Evolutionary conservation across 2,888 invertebrate genomes (phyloP).

Genomic region (Tipula helvola): DNA sequence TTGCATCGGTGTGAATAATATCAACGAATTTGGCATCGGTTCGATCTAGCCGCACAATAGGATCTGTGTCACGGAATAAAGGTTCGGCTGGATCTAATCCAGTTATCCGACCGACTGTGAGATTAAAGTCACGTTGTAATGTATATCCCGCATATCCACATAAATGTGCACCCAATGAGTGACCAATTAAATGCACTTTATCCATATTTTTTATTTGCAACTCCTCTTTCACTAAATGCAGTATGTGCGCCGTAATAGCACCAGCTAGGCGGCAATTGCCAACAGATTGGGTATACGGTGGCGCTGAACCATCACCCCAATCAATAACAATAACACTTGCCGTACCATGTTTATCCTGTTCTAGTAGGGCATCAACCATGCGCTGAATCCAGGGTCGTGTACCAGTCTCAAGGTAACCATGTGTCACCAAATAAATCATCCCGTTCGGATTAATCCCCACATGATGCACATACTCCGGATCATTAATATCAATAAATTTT

Average conservation of each 20-base stretch:
- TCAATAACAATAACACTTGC: slow-evolving; percentile 70
- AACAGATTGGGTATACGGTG: slow-evolving; percentile 84
- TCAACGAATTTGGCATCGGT: slow-evolving; percentile 83
- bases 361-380: slow-evolving; percentile 58
- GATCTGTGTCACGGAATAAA: slow-evolving; percentile 69
- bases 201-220: slow-evolving; percentile 43
- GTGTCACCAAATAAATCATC: slow-evolving; percentile 63
- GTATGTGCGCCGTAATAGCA: slow-evolving; percentile 65
- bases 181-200: slow-evolving; percentile 72
- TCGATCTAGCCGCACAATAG: slow-evolving; percentile 70
- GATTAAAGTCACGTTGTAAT: slow-evolving; percentile 52
- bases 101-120: slow-evolving; percentile 66
- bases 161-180: slow-evolving; percentile 75
- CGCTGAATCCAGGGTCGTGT: slow-evolving; percentile 65
- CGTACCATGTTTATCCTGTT: slow-evolving; percentile 45
- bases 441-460: slow-evolving; percentile 50
- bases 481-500: slow-evolving; percentile 51
- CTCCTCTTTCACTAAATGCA: slow-evolving; percentile 40
- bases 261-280: slow-evolving; percentile 82
- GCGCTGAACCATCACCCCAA: slow-evolving; percentile 76
- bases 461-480: slow-evolving; percentile 46
- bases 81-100: slow-evolving; percentile 90
- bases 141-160: slow-evolving; percentile 73
- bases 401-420: slow-evolving; percentile 79
- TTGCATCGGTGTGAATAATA: slow-evolving; percentile 77